phyloP scores from a whole-genome alignment of 2,888 invertebrate species.

The Gortyna flavago region DNA sequence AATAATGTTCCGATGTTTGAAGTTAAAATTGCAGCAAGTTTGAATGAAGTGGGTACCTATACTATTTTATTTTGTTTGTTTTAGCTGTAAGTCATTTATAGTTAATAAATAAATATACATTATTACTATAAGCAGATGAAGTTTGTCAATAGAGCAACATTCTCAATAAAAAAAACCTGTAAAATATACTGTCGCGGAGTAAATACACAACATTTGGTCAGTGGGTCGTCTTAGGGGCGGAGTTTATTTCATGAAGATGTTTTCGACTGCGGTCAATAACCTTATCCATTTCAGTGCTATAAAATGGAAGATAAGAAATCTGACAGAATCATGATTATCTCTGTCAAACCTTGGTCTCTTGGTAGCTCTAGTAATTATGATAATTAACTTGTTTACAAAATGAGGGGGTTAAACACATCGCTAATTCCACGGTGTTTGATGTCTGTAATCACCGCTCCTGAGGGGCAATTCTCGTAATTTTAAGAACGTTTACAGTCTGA shows the following conservation, averaged over 20 bases:
- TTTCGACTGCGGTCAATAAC: background rate
- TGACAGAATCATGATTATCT: background rate
- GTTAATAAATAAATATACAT: no score
- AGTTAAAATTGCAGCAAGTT: background rate
- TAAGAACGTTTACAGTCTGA: no score
- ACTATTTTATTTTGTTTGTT: no score
- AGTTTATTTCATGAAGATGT: background rate
- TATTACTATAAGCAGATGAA: background rate
- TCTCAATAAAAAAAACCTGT: background rate
- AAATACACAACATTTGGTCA: no score
- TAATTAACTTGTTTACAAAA: constrained; percentile 13
- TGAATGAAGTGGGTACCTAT: background rate
- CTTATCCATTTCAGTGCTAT: background rate
- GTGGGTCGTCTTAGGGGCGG: no score
- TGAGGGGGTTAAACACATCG: background rate
- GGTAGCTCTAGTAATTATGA: background rate
- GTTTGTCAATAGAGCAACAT: background rate
- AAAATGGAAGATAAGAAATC: background rate
- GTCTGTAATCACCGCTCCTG: background rate
- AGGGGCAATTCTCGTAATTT: no score
- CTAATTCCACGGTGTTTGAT: background rate
- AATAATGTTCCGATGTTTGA: background rate
- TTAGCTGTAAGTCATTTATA: no score
- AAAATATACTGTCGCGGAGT: no score
- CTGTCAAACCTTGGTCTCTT: background rate